A percentile compares a stretch with the other conserved stretches of the same genome.
Evolutionary conservation across 2,888 invertebrate genomes (phyloP).

Genomic region (Branchellion lobata): DNA sequence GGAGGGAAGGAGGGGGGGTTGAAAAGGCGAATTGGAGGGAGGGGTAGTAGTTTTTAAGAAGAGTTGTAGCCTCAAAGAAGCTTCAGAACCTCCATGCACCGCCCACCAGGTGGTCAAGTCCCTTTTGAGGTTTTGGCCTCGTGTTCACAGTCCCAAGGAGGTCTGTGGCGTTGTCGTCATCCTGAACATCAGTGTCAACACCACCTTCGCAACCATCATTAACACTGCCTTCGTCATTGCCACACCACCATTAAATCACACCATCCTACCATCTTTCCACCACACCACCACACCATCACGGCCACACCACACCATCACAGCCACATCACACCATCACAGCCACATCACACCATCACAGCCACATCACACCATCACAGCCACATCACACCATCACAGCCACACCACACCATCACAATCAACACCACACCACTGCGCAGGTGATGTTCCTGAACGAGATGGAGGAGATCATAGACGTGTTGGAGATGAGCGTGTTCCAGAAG

Average conservation of each 20-base stretch:
- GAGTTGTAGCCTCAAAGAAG: constrained; percentile 16
- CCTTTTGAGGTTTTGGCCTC: constrained; percentile 98
- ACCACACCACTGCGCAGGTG: constrained; percentile 68
- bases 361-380: neutral
- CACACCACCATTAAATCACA: neutral
- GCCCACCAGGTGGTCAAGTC: constrained; percentile 76
- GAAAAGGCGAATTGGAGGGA: neutral
- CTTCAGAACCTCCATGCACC: too few relatives aligned
- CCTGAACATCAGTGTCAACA: neutral
- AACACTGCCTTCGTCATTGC: neutral
- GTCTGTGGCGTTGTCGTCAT: constrained; percentile 55
- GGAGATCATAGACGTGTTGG: constrained; percentile 98
- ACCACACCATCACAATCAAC: constrained; percentile 41
- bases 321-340: neutral
- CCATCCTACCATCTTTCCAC: neutral
- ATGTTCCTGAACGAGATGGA: constrained; percentile 99
- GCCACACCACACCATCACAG: neutral
- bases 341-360: neutral
- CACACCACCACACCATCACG: neutral
- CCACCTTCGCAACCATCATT: too few relatives aligned
- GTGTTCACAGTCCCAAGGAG: constrained; percentile 99
- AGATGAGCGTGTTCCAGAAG: constrained; percentile 96
- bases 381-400: neutral
- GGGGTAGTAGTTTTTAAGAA: neutral
- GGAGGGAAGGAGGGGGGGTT: neutral